Base-by-base conservation (phyloP, 30 jellyfish, hydroid and myxozoan genomes). In the Pseudorhiza aurosa region DNA sequence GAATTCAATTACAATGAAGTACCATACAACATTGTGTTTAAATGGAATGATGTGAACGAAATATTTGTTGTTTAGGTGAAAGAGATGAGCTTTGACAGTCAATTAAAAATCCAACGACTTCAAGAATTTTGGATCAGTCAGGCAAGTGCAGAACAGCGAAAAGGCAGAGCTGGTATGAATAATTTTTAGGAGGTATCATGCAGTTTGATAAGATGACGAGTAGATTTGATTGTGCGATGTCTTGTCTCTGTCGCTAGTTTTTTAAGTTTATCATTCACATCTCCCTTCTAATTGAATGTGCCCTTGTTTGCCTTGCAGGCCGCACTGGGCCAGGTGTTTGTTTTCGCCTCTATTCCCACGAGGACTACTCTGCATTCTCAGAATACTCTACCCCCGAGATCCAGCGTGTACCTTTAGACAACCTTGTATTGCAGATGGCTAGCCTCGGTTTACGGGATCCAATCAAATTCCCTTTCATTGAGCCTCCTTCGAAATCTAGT, bases 271-370 rank as follows among this genome's bases (percentile, higher is more conserved):
- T n/a, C n/a, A n/a, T n/a, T n/a, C n/a, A n/a, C n/a, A n/a, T n/a
- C n/a, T n/a, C n/a, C n/a, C n/a, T n/a, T n/a, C n/a, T n/a, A n/a
- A n/a, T n/a, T 72, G 17, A n/a, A 49, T n/a, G n/a, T n/a, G n/a
- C n/a, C n/a, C 29, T 35, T 21, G 47, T 31, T 27, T 76, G 33
- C 29, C 19, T 59, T 71, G 1, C 33, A 95, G 99, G 99, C 39
- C 96, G 99, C 5, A 95, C 99, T 4, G 99, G 99, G 14, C 99
- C 99, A 43, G 99, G 99, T 8, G 97, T 95, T 17, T 95, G 99
- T 58, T 95, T 82, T 56, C 96, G 99, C 21, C 87, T 95, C 5
- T 95, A 88, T 50, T 76, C 98, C 33, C 97, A 89, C 19, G 97
- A 88, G 29, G 99, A 95, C 58, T 95, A 88, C 58, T 56, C 85